Percentiles rank a stretch among this genome's conserved stretches.
Evolutionary conservation across 2,888 invertebrate genomes (phyloP).

Genomic region (Augiades crinisus): DNA sequence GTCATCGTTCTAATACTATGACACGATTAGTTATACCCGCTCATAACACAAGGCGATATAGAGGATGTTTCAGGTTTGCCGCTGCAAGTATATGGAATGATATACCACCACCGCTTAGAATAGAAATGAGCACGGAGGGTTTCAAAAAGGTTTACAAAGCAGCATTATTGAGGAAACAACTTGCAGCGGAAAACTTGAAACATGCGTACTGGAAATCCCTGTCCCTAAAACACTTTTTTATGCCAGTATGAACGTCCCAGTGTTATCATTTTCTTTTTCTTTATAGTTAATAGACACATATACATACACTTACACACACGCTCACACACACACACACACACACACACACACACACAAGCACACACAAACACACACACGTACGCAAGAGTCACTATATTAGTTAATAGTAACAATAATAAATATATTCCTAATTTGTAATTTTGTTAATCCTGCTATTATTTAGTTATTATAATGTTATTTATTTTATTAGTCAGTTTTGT

Average conservation of each 20-base stretch:
- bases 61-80: neutral
- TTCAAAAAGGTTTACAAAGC: neutral
- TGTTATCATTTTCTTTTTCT: too few relatives aligned
- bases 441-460: too few relatives aligned
- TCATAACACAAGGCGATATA: neutral
- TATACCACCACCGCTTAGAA: neutral
- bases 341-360: neutral
- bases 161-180: neutral
- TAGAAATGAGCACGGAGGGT: neutral
- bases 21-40: neutral
- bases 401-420: too few relatives aligned
- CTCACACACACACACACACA: neutral
- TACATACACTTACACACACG: neutral
- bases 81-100: slow-evolving; percentile 8
- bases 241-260: too few relatives aligned
- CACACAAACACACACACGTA: neutral
- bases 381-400: neutral
- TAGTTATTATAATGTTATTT: too few relatives aligned
- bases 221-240: neutral
- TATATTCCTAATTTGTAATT: too few relatives aligned
- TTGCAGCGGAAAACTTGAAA: too few relatives aligned
- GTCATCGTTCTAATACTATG: neutral
- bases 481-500: too few relatives aligned
- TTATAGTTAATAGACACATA: neutral
- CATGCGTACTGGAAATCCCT: neutral